Evolutionary conservation across 2,113 vertebrate species (phyloP).

Genomic region (Meriones unguiculatus): DNA sequence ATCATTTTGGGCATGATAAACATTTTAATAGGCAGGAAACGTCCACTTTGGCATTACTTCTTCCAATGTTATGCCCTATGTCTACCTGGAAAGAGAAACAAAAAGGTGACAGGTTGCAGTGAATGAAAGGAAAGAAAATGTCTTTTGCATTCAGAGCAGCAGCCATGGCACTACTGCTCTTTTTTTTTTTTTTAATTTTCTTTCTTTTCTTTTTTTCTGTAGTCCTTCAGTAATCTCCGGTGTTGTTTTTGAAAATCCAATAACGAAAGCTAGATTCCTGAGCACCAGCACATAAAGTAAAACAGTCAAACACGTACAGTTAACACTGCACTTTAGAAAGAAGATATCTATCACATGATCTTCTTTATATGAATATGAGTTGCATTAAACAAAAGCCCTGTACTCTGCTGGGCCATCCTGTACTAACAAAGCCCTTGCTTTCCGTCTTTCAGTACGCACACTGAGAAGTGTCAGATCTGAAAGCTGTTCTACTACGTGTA

Average conservation of each 20-base stretch:
- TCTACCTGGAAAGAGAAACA: slow-evolving; percentile 81
- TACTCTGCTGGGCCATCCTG: background rate
- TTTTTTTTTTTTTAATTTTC: background rate
- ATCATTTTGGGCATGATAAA: slow-evolving; percentile 86
- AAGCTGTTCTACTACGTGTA: background rate
- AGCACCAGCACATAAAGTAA: slow-evolving; percentile 36
- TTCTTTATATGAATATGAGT: slow-evolving; percentile 70
- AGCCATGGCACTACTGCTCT: slow-evolving; percentile 8
- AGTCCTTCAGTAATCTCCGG: slow-evolving; percentile 77
- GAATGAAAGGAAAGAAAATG: slow-evolving; percentile 81
- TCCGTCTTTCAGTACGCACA: slow-evolving; percentile 43
- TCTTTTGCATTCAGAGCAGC: slow-evolving; percentile 84
- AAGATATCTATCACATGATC: slow-evolving; percentile 1
- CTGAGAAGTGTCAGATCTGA: background rate
- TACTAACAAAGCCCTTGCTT: slow-evolving; percentile 22
- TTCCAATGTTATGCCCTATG: slow-evolving; percentile 84
- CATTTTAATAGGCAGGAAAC: slow-evolving; percentile 87
- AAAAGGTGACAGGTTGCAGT: slow-evolving; percentile 87
- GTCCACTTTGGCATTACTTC: slow-evolving; percentile 85
- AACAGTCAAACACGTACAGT: slow-evolving; percentile 64
- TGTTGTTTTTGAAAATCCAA: slow-evolving; percentile 75
- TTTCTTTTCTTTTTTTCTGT: slow-evolving; percentile 74
- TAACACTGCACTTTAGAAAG: slow-evolving; percentile 46
- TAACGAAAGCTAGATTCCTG: slow-evolving; percentile 63
- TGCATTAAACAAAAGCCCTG: background rate